phyloP scores from a whole-genome alignment of 1,140 invertebrate species.

The Sarcophaga bullata region DNA sequence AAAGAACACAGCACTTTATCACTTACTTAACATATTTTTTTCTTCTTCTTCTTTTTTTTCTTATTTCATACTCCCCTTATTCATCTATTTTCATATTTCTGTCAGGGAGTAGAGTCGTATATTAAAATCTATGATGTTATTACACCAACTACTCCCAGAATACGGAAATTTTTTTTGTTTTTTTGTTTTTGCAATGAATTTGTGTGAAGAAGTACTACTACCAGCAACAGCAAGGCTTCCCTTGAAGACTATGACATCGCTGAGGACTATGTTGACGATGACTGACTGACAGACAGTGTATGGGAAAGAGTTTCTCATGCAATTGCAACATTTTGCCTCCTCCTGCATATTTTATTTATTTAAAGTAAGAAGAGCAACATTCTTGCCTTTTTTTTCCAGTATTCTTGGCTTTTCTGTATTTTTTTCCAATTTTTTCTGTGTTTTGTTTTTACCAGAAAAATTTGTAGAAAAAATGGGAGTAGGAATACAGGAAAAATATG shows the following conservation, averaged over 20 bases:
- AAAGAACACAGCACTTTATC: slow-evolving; percentile 10
- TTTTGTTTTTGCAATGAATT: not conserved
- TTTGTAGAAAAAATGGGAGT: too few species aligned
- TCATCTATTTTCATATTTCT: too few species aligned
- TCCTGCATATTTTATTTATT: not conserved
- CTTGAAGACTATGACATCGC: not conserved
- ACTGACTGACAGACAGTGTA: not conserved
- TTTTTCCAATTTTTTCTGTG: too few species aligned
- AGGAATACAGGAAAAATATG: too few species aligned
- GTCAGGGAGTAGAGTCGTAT: not conserved
- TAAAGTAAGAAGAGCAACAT: not conserved
- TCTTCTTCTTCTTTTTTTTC: not conserved
- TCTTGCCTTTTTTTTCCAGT: not conserved
- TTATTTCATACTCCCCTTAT: not conserved
- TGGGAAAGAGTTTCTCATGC: not conserved
- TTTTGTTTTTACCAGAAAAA: too few species aligned
- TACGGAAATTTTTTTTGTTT: not conserved
- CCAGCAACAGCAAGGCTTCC: not conserved
- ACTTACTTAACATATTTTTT: slow-evolving; percentile 7
- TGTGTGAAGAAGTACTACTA: not conserved
- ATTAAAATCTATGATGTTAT: not conserved
- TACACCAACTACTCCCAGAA: not conserved
- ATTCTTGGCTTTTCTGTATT: too few species aligned
- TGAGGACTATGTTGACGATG: not conserved
- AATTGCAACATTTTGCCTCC: not conserved